These are phyloP conservation scores for Macroteleia sp. DNA, from an alignment of 2,888 invertebrate species.

Conservation along the genomic window DNA sequence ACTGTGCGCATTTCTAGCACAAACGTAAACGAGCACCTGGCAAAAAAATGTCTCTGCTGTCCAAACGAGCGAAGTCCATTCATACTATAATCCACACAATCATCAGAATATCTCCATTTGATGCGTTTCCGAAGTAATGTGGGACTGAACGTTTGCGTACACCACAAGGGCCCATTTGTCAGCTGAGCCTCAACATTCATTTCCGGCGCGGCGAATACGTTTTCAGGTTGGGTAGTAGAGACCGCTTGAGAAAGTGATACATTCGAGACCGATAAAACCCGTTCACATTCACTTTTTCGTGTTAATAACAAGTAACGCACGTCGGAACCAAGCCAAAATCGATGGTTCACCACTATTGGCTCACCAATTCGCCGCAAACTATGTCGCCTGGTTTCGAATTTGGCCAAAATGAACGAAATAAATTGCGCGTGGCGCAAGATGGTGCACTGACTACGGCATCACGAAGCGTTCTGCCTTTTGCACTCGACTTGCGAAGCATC, in stretches of 20 bases:
- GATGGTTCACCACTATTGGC: slow-evolving; percentile 9
- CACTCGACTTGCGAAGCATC: slow-evolving; percentile 51
- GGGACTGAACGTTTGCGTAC: slow-evolving; percentile 20
- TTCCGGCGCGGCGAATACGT: slow-evolving; percentile 71
- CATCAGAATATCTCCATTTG: slow-evolving; percentile 26
- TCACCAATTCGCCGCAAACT: slow-evolving; percentile 49
- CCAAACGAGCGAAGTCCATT: slow-evolving; percentile 11
- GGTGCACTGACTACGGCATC: slow-evolving; percentile 72
- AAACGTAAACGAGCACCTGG: background rate
- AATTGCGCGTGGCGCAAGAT: slow-evolving; percentile 55
- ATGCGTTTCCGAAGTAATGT: slow-evolving; percentile 36
- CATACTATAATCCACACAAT: slow-evolving; percentile 11
- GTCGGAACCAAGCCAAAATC: slow-evolving; percentile 56
- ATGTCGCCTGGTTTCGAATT: slow-evolving; percentile 13
- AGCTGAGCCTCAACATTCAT: slow-evolving; percentile 54
- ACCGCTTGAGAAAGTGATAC: slow-evolving; percentile 72
- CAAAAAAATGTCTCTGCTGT: slow-evolving; percentile 2
- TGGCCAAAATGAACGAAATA: slow-evolving; percentile 21
- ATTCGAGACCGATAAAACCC: slow-evolving; percentile 62
- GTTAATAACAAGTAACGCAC: slow-evolving; percentile 25
- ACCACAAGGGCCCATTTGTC: slow-evolving; percentile 33
- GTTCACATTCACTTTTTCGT: slow-evolving; percentile 72
- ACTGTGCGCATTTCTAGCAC: slow-evolving; percentile 3
- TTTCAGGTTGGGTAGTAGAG: slow-evolving; percentile 72
- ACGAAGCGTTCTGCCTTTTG: slow-evolving; percentile 72